Evolutionary conservation across 2,888 invertebrate species (phyloP).

Genomic region (Antheraea yamamai): DNA sequence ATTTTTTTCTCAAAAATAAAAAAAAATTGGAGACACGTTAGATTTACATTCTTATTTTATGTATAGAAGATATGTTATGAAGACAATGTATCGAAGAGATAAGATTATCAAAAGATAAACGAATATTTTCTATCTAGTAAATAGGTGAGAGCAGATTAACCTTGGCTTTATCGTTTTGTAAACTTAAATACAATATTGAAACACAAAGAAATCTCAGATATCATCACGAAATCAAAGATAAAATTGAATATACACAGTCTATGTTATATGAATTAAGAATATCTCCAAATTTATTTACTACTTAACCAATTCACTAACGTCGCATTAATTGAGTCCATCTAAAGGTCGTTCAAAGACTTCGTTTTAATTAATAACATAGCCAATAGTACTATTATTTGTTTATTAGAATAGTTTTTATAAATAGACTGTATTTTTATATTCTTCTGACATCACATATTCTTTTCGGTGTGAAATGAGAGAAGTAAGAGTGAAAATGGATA

Average conservation of each 20-base stretch:
- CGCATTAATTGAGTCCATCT: neutral
- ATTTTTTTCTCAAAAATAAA: too few relatives aligned
- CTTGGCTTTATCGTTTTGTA: neutral
- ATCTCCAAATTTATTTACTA: neutral
- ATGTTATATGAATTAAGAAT: neutral
- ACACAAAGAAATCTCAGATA: too few relatives aligned
- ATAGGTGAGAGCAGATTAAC: neutral
- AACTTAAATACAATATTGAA: neutral
- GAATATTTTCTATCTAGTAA: neutral
- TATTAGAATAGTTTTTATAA: too few relatives aligned
- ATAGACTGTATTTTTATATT: too few relatives aligned
- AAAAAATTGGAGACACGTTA: too few relatives aligned
- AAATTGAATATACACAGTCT: too few relatives aligned
- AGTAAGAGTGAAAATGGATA: too few relatives aligned
- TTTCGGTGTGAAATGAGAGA: too few relatives aligned
- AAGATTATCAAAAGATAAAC: conserved; percentile 1
- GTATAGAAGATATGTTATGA: neutral
- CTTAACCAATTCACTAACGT: neutral
- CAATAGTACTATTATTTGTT: too few relatives aligned
- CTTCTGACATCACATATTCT: too few relatives aligned
- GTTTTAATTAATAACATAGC: neutral
- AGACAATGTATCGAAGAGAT: neutral
- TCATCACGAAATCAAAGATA: too few relatives aligned
- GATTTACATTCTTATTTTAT: too few relatives aligned
- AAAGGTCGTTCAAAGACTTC: neutral